Evolutionary conservation across 2,888 invertebrate species (phyloP), one percentile per base, ranked within the genome.

Genomic region (Trissoscelio sp.): DNA sequence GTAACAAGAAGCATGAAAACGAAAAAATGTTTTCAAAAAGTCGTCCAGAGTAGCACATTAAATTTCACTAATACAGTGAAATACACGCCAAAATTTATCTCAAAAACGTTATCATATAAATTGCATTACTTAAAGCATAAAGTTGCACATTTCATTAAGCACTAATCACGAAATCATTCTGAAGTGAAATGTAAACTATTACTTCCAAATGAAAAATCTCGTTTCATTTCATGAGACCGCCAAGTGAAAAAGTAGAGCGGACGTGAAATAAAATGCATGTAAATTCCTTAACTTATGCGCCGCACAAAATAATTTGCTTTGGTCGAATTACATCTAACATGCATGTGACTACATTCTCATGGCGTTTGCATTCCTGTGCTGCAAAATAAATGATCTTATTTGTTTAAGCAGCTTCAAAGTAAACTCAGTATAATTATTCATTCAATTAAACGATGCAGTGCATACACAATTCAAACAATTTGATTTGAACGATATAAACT

Each of bases 271-370:
- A 55, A 53, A 51, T 46, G 31, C 44, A 77, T 69, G 69, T 55
- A 55, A 77, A 69, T 69, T 77, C 22, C 46, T 60, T 55, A 69
- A 69, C 28, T 60, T 60, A 66, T 75, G 58, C 44, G n/a, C n/a
- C 16, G n/a, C 2, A 18, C 16, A 48, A 42, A 67, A 75, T 67
- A 67, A 66, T 60, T 67, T 64, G 16, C 37, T 39, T 34, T 11
- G 62, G 34, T 34, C 44, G 14, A 77, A 77, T 69, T 77, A 69
- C 67, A 69, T 69, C 31, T 42, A 77, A 44, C 60, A 62, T 66
- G 69, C 67, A 55, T 53, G 69, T 44, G 34, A 60, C 44, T 53
- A 55, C 11, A 74, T 66, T 74, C 66, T 74, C 34, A 44, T 64
- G 24, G 31, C 44, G 44, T 73, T 73, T 64, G 46, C 64, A 64